Percentiles rank a stretch among this genome's conserved stretches.
Conservation (phyloP, 2,113 vertebrate species). For the Origma solitaria region DNA sequence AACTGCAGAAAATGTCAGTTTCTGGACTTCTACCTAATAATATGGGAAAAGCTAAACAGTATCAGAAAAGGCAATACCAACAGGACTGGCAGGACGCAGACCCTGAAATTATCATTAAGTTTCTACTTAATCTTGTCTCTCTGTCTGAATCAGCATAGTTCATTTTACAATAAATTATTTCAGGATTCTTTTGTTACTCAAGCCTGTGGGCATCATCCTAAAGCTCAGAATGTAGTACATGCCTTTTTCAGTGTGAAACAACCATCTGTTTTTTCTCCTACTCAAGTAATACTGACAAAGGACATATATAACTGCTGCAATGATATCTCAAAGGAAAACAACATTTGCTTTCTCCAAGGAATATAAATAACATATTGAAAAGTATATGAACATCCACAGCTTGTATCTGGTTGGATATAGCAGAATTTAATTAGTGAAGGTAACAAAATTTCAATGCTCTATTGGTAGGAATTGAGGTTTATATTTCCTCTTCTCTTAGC, state of each 20-base stretch:
- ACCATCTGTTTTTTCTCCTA: conserved; percentile 60
- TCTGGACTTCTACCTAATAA: background rate
- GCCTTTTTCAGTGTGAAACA: conserved; percentile 39
- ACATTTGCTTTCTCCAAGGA: conserved; percentile 43
- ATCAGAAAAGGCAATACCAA: background rate
- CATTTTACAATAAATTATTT: background rate
- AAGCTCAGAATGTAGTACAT: conserved; percentile 31
- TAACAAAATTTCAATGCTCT: background rate
- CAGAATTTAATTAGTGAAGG: background rate
- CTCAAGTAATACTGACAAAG: conserved; percentile 58
- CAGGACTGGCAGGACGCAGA: background rate
- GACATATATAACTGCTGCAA: conserved; percentile 38
- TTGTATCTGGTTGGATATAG: background rate
- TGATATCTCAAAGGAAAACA: conserved; percentile 34
- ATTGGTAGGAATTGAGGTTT: background rate
- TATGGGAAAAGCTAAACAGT: background rate
- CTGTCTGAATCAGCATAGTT: background rate
- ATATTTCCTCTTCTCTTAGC: background rate
- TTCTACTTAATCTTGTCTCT: background rate
- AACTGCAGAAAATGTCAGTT: background rate
- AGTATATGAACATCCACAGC: conserved; percentile 42
- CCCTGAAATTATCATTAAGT: background rate
- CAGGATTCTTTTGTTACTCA: background rate
- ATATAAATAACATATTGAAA: conserved; percentile 63
- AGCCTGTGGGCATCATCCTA: background rate